Percentiles rank a stretch among this genome's conserved stretches.
phyloP scores from a whole-genome alignment of 2,797 vertebrate genomes.

The Pseudopleuronectes americanus region DNA sequence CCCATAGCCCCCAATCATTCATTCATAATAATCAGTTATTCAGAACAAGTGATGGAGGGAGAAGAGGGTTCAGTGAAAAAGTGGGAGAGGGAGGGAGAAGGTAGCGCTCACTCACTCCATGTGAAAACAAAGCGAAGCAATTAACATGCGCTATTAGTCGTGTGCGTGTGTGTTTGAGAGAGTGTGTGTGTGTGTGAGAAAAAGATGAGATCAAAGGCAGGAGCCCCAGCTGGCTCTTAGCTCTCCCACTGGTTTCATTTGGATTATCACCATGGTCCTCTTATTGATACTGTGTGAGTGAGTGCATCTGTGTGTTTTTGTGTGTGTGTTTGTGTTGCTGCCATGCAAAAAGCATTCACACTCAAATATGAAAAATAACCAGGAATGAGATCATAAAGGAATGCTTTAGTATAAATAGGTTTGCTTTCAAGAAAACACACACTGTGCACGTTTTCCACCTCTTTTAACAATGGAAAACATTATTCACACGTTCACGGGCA shows the following conservation, averaged over 20 bases:
- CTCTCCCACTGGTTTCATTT: slow-evolving; percentile 63
- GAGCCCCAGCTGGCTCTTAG: slow-evolving; percentile 65
- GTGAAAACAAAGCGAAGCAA: slow-evolving; percentile 71
- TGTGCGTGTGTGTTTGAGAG: slow-evolving; percentile 7
- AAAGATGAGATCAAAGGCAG: slow-evolving; percentile 62
- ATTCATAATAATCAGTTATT: slow-evolving; percentile 71
- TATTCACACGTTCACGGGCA: slow-evolving; percentile 36
- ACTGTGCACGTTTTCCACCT: slow-evolving; percentile 37
- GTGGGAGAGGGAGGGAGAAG: slow-evolving; percentile 22
- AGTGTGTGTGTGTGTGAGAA: background rate
- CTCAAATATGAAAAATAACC: slow-evolving; percentile 6
- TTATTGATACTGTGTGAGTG: slow-evolving; percentile 33
- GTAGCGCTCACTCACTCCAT: slow-evolving; percentile 30
- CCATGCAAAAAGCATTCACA: background rate
- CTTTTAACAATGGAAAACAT: slow-evolving; percentile 60
- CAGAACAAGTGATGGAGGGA: slow-evolving; percentile 34
- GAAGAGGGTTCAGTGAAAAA: slow-evolving; percentile 26
- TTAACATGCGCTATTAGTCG: slow-evolving; percentile 51
- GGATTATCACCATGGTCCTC: slow-evolving; percentile 34
- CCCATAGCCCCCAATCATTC: slow-evolving; percentile 48
- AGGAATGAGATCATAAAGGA: slow-evolving; percentile 12
- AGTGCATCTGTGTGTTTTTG: slow-evolving; percentile 12
- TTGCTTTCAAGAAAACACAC: slow-evolving; percentile 19
- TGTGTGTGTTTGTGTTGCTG: slow-evolving; percentile 3
- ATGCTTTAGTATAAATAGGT: background rate